Evolutionary conservation across 2,797 vertebrate genomes (phyloP), one percentile per base, ranked within the genome.

Genomic region (Malurus leucopterus): DNA sequence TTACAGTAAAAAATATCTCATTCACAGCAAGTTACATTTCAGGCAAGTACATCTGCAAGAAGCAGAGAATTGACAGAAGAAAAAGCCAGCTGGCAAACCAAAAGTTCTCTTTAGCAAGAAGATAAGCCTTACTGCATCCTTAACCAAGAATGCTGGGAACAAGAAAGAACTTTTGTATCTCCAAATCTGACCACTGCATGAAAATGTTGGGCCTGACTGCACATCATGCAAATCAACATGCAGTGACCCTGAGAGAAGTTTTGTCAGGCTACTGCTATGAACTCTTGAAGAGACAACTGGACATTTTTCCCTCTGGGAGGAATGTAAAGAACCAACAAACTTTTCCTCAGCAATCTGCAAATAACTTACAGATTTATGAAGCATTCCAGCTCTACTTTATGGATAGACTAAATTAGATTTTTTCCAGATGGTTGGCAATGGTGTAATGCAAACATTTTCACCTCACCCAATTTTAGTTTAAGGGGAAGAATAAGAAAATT

Each of bases 391-490:
- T 76, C 71, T n/a, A 6, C 18, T 64, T 88, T 78, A 88, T n/a
- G 50, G 49, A 79, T 2, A 76, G 32, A 50, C 53, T 55, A 68
- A 80, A 91, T 89, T 16, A 64, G 46, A 58, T 70, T 58, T 89
- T 82, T 92, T 57, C 85, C 94, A 95, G 87, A 89, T 89, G 93
- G 80, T 5, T 91, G 70, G 58, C 68, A 86, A 47, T 29, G 49
- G 34, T 46, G 32, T 49, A 88, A 78, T 2, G 0, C 27, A 82
- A 82, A 89, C 59, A 69, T 65, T 90, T 94, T 88, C 70, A 74
- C 47, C 69, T 88, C 57, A 41, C 19, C 13, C 74, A 55, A 27
- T 49, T 89, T 92, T 43, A 89, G 46, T 41, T 74, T 53, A 65
- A 64, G 69, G 24, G 86, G 50, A 89, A 78, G n/a, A 88, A 91